A percentile compares a stretch with the other conserved stretches of the same genome.
These are phyloP conservation scores for Xyliphius kryptos DNA, from an alignment of 2,113 vertebrate species.

Conservation along the genomic window DNA sequence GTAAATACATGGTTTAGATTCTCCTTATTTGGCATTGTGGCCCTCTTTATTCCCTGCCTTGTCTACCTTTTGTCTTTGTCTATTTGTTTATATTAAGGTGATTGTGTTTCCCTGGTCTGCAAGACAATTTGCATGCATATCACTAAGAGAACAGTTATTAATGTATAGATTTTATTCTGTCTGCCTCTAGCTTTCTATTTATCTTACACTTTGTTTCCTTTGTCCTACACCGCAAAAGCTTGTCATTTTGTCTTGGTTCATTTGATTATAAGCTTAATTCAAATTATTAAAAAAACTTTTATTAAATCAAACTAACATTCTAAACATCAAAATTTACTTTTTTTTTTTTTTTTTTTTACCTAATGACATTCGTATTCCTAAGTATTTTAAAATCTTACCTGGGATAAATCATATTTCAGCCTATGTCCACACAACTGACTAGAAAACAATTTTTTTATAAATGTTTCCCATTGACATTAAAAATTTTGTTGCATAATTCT, in stretches of 20 bases:
- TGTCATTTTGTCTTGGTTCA: slow-evolving; percentile 17
- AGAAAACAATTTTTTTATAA: too few species aligned
- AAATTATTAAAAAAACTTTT: background rate
- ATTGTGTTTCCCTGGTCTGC: slow-evolving; percentile 55
- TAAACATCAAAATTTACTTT: too few species aligned
- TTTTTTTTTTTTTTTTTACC: too few species aligned
- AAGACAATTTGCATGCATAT: slow-evolving; percentile 45
- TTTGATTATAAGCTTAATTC: background rate
- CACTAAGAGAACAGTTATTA: slow-evolving; percentile 30
- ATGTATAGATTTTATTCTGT: slow-evolving; percentile 46
- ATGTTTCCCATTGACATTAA: too few species aligned
- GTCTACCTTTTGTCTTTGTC: slow-evolving; percentile 26
- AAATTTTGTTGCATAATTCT: too few species aligned
- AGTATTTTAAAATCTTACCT: too few species aligned
- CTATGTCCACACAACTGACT: too few species aligned
- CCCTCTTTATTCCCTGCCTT: slow-evolving; percentile 29
- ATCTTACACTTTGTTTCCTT: background rate
- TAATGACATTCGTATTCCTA: too few species aligned
- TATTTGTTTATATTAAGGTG: slow-evolving; percentile 42
- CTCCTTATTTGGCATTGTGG: slow-evolving; percentile 50
- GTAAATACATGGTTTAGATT: slow-evolving; percentile 83
- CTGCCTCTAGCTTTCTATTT: slow-evolving; percentile 15
- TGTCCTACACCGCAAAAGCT: slow-evolving; percentile 13
- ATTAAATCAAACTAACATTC: too few species aligned
- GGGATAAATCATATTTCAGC: too few species aligned